A percentile compares a stretch with the other conserved stretches of the same genome.
Evolutionary conservation across 30 jellyfish, hydroid and myxozoan species (phyloP).

Genomic region (Sanderia malayensis): DNA sequence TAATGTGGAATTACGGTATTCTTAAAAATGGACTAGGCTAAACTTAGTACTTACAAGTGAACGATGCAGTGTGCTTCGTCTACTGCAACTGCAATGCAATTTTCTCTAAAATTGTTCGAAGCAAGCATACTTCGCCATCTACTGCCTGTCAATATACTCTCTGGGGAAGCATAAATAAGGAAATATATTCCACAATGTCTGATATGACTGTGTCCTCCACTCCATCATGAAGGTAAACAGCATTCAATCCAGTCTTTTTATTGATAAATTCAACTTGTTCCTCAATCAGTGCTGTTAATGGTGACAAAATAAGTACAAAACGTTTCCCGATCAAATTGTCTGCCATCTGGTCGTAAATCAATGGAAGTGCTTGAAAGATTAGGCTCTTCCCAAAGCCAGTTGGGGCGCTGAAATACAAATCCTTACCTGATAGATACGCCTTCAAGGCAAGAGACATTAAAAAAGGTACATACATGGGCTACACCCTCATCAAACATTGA

Average conservation of each 20-base stretch:
- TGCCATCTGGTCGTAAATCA: neutral
- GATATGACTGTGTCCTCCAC: constrained; percentile 7
- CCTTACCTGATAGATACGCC: constrained; percentile 20
- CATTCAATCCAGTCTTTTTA: constrained; percentile 15
- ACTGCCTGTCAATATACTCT: constrained; percentile 1
- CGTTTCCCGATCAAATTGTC: neutral
- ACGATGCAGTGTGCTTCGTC: too few relatives aligned
- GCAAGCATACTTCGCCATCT: constrained; percentile 24
- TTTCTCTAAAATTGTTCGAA: constrained; percentile 15
- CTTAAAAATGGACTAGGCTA: too few relatives aligned
- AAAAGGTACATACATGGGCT: neutral
- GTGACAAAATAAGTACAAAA: constrained; percentile 22
- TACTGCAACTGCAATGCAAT: constrained; percentile 38
- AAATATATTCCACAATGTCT: constrained; percentile 12
- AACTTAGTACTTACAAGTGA: too few relatives aligned
- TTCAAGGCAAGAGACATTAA: constrained; percentile 3
- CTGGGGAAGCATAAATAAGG: constrained; percentile 25
- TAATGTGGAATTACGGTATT: too few relatives aligned
- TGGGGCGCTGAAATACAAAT: constrained; percentile 27
- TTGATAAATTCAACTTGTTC: constrained; percentile 19
- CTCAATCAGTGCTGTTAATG: constrained; percentile 30
- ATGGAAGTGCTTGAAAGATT: constrained; percentile 35
- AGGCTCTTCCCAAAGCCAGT: constrained; percentile 40
- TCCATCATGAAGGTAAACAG: constrained; percentile 15
- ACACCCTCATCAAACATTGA: neutral